Percentiles rank a stretch among this genome's conserved stretches.
Evolutionary conservation across 2,888 invertebrate species (phyloP).

Genomic region (Oxycera nigricornis): DNA sequence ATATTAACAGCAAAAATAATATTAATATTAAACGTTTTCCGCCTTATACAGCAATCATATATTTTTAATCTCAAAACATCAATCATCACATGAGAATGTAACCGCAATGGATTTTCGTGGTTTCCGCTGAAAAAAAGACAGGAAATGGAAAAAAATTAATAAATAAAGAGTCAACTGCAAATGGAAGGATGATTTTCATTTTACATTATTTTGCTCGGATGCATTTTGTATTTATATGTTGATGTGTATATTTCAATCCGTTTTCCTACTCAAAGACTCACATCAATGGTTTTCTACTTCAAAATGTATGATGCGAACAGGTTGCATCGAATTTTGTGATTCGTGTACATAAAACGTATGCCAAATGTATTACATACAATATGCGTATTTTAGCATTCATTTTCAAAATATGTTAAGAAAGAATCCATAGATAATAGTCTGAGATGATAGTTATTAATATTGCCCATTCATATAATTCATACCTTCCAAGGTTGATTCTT

Average conservation of each 20-base stretch:
- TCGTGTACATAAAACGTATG: too few relatives aligned
- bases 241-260: neutral
- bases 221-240: constrained; percentile 22
- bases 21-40: too few relatives aligned
- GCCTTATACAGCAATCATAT: neutral
- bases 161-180: constrained; percentile 33
- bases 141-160: constrained; percentile 41
- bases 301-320: neutral
- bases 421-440: too few relatives aligned
- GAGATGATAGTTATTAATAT: too few relatives aligned
- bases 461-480: too few relatives aligned
- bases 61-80: constrained; percentile 35
- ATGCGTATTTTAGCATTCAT: too few relatives aligned
- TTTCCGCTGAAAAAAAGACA: constrained; percentile 37
- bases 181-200: constrained; percentile 6
- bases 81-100: constrained; percentile 36
- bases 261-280: neutral
- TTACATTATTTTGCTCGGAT: constrained; percentile 29
- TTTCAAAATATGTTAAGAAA: too few relatives aligned
- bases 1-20: too few relatives aligned
- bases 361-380: too few relatives aligned
- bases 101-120: constrained; percentile 40
- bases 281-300: neutral
- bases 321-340: neutral
- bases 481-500: too few relatives aligned